A percentile compares a stretch with the other conserved stretches of the same genome.
These are phyloP conservation scores for Zaprionus gabonicus DNA, from an alignment of 1,140 invertebrate genomes.

Conservation along the genomic window DNA sequence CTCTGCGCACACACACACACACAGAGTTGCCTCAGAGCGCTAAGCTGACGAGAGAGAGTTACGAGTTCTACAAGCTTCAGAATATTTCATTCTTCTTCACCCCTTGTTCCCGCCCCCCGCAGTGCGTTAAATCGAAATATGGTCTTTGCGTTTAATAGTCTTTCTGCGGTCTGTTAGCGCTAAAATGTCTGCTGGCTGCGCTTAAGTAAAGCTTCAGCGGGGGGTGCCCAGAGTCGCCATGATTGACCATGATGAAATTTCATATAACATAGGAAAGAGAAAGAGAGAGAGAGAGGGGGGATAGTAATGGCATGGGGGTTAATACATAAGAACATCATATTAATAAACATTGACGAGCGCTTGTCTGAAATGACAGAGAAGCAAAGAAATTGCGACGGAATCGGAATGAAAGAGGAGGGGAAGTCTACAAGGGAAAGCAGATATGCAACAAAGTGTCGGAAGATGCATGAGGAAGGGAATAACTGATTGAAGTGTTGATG, in stretches of 20 bases:
- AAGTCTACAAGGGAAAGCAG: background rate
- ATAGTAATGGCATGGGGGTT: background rate
- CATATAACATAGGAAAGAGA: background rate
- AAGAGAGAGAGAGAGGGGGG: background rate
- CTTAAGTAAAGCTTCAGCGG: constrained; percentile 25
- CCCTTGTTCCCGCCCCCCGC: constrained; percentile 15
- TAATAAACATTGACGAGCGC: constrained; percentile 59
- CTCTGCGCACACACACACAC: background rate
- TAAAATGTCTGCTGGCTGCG: constrained; percentile 24
- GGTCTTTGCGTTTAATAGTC: constrained; percentile 42
- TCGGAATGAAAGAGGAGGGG: background rate
- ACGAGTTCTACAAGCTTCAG: constrained; percentile 9
- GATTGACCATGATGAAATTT: constrained; percentile 53
- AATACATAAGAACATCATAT: constrained; percentile 34
- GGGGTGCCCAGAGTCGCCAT: constrained; percentile 10
- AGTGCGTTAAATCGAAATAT: constrained; percentile 53
- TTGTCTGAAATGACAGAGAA: constrained; percentile 37
- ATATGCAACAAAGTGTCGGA: background rate
- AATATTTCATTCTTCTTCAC: background rate
- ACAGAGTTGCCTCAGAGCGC: constrained; percentile 30
- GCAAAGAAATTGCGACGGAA: constrained; percentile 16
- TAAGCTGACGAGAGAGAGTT: constrained; percentile 37
- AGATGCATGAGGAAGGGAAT: background rate
- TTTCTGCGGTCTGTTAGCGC: constrained; percentile 20
- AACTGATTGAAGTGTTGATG: too few relatives aligned